Conservation (phyloP, 2,113 vertebrate genomes). For the Urocitellus parryii region DNA sequence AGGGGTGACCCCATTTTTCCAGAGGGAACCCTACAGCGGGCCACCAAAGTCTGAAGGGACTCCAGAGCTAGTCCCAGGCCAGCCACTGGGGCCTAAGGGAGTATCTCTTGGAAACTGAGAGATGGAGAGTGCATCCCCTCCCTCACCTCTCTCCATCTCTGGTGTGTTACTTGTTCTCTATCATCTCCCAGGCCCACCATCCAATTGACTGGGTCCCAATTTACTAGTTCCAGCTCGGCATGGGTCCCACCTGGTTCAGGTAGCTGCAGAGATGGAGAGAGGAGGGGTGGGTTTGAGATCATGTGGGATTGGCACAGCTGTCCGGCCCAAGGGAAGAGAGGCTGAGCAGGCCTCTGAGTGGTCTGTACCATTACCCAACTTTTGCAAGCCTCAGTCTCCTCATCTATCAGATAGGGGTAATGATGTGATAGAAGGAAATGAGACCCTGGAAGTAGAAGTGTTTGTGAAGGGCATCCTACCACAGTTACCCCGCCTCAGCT, state of each 20-base stretch:
- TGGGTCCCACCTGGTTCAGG: neutral
- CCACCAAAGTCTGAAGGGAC: neutral
- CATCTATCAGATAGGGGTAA: neutral
- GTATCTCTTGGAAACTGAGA: neutral
- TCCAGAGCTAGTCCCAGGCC: neutral
- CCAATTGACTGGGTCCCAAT: neutral
- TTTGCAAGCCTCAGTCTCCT: neutral
- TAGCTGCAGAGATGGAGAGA: neutral
- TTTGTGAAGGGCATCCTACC: neutral
- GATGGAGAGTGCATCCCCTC: neutral
- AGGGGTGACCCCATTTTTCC: neutral
- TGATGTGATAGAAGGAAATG: neutral
- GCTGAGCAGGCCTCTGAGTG: neutral
- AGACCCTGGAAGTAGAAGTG: neutral
- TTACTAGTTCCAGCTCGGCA: neutral
- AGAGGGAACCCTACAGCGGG: neutral
- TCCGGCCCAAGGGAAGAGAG: neutral
- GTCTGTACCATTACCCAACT: neutral
- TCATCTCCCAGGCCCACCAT: neutral
- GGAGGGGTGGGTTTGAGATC: neutral
- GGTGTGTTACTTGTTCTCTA: neutral
- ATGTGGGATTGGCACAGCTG: neutral
- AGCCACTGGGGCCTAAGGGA: neutral
- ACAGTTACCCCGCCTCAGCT: rapidly evolving
- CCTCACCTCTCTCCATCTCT: neutral